phyloP scores from a whole-genome alignment of 2,888 invertebrate species.

The Trissoscelio sp. region DNA sequence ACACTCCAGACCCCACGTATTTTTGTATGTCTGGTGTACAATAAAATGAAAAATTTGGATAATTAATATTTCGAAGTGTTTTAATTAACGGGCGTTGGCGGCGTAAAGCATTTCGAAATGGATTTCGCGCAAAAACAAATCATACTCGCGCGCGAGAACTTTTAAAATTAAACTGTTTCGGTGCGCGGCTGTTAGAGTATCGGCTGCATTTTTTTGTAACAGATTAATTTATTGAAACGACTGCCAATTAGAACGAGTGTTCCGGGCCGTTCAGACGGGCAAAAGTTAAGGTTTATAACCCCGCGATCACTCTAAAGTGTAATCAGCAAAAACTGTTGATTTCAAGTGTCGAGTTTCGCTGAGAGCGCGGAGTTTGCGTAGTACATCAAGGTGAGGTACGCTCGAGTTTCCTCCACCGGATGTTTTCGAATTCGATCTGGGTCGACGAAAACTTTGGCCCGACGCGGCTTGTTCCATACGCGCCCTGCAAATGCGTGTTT shows the following conservation, averaged over 20 bases:
- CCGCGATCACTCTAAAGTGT: constrained; percentile 17
- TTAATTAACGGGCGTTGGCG: constrained; percentile 26
- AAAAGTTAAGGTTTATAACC: constrained; percentile 41
- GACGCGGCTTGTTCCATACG: background rate
- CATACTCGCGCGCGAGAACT: constrained; percentile 1
- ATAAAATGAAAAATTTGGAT: constrained; percentile 7
- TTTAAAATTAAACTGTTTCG: constrained; percentile 47
- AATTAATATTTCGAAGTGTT: constrained; percentile 24
- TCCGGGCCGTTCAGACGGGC: constrained; percentile 7
- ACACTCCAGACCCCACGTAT: background rate
- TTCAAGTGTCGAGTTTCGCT: constrained; percentile 39
- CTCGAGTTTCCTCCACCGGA: constrained; percentile 21
- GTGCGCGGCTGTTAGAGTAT: constrained; percentile 23
- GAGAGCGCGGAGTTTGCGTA: constrained; percentile 12
- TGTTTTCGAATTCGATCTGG: constrained; percentile 53
- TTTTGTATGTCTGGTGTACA: background rate
- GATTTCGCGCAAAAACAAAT: constrained; percentile 23
- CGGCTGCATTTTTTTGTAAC: constrained; percentile 26
- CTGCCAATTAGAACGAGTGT: constrained; percentile 52
- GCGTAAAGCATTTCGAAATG: constrained; percentile 13
- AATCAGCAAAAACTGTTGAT: constrained; percentile 42
- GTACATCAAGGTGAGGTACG: constrained; percentile 16
- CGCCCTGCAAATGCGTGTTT: constrained; percentile 31
- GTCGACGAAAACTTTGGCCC: constrained; percentile 19
- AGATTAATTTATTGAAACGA: constrained; percentile 45